phyloP scores from a whole-genome alignment of 2,797 vertebrate species.

The Spheniscus humboldti region DNA sequence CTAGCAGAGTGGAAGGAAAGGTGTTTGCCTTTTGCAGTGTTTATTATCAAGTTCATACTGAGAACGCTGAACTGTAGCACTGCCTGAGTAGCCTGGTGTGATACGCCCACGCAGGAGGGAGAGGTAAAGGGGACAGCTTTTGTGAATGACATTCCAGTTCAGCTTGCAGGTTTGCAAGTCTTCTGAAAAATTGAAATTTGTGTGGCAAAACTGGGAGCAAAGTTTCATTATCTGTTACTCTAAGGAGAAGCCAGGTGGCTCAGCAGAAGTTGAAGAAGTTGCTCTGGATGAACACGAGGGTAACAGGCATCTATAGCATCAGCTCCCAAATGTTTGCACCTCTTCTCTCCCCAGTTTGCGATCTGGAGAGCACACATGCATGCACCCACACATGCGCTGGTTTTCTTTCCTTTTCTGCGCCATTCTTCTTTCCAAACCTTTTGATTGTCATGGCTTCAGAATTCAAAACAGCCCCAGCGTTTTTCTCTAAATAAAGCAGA shows the following conservation, averaged over 20 bases:
- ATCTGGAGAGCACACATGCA: neutral
- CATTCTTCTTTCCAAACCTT: neutral
- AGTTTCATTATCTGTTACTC: neutral
- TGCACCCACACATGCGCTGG: neutral
- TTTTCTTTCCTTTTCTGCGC: neutral
- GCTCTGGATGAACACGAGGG: neutral
- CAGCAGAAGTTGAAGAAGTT: neutral
- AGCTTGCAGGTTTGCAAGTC: neutral
- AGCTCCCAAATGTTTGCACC: neutral
- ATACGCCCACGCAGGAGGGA: rapidly evolving
- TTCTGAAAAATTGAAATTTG: neutral
- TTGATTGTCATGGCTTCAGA: neutral
- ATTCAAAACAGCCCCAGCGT: neutral
- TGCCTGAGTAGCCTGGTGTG: neutral
- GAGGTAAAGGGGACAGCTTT: neutral
- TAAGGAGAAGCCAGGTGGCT: neutral
- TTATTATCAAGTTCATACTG: neutral
- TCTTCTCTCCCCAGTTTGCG: neutral
- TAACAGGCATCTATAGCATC: neutral
- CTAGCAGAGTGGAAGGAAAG: neutral
- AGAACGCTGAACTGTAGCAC: neutral
- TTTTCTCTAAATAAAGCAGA: neutral
- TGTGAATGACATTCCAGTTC: neutral
- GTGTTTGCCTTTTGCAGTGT: neutral
- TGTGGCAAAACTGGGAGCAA: neutral